Conservation (phyloP, 2,888 invertebrate genomes). For the Choristoneura rosaceana region DNA sequence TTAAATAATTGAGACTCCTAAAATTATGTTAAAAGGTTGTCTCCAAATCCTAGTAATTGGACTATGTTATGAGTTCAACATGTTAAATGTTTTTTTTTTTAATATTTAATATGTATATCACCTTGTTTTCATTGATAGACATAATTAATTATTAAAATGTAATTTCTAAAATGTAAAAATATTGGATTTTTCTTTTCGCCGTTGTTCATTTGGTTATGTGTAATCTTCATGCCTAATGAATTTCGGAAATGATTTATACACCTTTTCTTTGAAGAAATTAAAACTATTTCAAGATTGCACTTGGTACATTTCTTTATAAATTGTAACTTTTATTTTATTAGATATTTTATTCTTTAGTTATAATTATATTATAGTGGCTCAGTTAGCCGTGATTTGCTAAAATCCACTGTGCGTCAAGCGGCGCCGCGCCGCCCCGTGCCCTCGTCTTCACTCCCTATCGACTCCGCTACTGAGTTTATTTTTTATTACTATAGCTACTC, state of each 20-base stretch:
- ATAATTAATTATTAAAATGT: constrained; percentile 56
- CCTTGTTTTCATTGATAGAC: constrained; percentile 59
- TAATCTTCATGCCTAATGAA: constrained; percentile 37
- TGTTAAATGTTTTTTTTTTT: constrained; percentile 54
- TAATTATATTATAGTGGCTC: constrained; percentile 67
- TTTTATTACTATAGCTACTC: constrained; percentile 67
- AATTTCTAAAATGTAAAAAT: constrained; percentile 42
- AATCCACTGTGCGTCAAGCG: constrained; percentile 55
- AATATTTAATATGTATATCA: constrained; percentile 55
- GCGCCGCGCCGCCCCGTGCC: constrained; percentile 42
- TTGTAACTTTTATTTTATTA: constrained; percentile 57
- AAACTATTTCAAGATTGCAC: constrained; percentile 35
- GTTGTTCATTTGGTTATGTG: constrained; percentile 34
- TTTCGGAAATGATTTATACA: constrained; percentile 38
- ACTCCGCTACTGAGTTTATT: constrained; percentile 69
- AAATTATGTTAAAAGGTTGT: constrained; percentile 40
- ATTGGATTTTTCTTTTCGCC: constrained; percentile 32
- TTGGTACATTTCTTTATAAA: constrained; percentile 43
- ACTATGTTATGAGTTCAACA: constrained; percentile 51
- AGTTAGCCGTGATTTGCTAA: constrained; percentile 66
- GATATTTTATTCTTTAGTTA: constrained; percentile 72
- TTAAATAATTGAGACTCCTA: constrained; percentile 34
- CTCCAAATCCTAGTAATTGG: constrained; percentile 35
- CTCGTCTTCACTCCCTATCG: constrained; percentile 50
- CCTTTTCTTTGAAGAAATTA: constrained; percentile 30